Evolutionary conservation across 2,797 vertebrate genomes (phyloP), one percentile per base, ranked within the genome.

Genomic region (Mastacembelus armatus): DNA sequence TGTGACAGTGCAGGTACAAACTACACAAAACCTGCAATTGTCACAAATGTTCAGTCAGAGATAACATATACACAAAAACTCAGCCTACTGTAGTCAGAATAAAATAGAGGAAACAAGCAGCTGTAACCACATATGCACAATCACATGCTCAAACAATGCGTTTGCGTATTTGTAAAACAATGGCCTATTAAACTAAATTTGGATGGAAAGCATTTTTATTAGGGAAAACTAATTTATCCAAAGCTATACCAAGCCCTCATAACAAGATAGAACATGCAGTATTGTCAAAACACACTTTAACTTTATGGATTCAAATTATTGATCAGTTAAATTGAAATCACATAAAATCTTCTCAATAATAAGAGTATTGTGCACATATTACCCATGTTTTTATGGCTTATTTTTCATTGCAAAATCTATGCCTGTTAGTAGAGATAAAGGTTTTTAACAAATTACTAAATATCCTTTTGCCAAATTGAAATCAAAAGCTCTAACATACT

Each of bases 161-260:
- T 65, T 59, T n/a, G n/a, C n/a, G 38, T 24, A 50, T 18, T 67
- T 50, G 68, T 66, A 16, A 64, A 52, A 35, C 27, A 71, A 60
- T 45, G 1, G 44, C 32, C 42, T 35, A 59, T 71, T 59, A 32
- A 74, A 49, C 26, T 32, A 40, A 44, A 74, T 74, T 62, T 71
- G 21, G 71, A 56, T 66, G 40, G 12, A 65, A 65, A 44, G 35
- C 54, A 62, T 51, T 75, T 74, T 68, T 57, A 49, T 22, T 19
- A 72, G 43, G 19, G 19, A 15, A 29, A 36, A 2, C 55, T 49
- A 2, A 47, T 69, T 76, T 43, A 62, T 57, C 33, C 24, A 57
- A 58, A 55, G 27, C 50, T 47, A n/a, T 14, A 29, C 6, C 33
- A 39, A 62, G 66, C 43, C 33, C n/a, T 42, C 30, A 24, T 51